Conservation (phyloP, 2,113 vertebrate genomes). For the Galbula dea region DNA sequence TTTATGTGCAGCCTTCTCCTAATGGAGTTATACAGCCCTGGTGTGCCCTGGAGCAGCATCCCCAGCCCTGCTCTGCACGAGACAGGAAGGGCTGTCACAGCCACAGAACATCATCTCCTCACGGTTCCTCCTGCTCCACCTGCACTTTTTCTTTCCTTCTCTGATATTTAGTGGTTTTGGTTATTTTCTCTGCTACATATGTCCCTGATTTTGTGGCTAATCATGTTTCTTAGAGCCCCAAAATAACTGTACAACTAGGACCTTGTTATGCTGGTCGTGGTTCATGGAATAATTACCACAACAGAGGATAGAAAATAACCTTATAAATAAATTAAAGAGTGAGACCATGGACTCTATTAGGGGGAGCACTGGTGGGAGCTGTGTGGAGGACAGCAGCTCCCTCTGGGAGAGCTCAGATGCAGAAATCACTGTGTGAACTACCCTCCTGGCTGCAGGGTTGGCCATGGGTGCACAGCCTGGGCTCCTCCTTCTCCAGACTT, state of each 20-base stretch:
- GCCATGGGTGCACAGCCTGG: not conserved
- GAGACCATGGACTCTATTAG: not conserved
- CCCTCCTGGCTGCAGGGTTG: no score
- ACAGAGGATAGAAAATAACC: not conserved
- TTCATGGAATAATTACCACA: not conserved
- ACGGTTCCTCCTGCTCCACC: rapidly evolving
- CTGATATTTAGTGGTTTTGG: rapidly evolving
- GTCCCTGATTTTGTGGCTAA: not conserved
- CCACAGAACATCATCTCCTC: no score
- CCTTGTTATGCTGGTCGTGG: not conserved
- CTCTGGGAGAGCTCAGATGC: not conserved
- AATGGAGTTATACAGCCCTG: not conserved
- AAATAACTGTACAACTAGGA: not conserved
- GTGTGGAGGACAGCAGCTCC: not conserved
- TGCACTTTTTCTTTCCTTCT: not conserved
- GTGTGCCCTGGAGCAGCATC: not conserved
- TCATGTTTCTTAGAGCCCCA: not conserved
- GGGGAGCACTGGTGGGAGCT: not conserved
- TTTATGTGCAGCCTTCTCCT: not conserved
- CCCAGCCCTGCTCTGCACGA: rapidly evolving
- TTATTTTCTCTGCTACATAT: not conserved
- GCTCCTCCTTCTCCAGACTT: not conserved
- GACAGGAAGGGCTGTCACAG: not conserved
- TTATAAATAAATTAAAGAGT: not conserved
- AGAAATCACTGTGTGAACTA: not conserved